Conservation (phyloP, 2,797 vertebrate species). For the Ispidina picta region DNA sequence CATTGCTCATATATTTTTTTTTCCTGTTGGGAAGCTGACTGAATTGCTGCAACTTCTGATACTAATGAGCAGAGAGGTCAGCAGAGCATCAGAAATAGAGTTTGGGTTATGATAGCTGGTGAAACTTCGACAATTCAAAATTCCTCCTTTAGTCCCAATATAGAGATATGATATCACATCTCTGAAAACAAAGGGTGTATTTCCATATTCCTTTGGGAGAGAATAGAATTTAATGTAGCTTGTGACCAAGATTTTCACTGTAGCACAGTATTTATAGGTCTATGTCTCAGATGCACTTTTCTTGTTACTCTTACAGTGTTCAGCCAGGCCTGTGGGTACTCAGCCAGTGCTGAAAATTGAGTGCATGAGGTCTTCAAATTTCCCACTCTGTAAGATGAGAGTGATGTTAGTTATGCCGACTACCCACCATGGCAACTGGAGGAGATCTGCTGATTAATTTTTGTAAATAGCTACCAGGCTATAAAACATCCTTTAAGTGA, state of each 20-base stretch:
- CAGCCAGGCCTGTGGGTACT: background rate
- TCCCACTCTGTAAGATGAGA: background rate
- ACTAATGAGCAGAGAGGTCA: background rate
- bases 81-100: background rate
- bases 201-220: background rate
- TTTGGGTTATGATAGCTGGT: background rate
- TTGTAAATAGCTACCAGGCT: slow-evolving; percentile 5
- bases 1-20: background rate
- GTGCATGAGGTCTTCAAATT: background rate
- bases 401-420: accelerated
- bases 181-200: background rate
- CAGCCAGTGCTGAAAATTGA: background rate
- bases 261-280: background rate
- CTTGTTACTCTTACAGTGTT: background rate
- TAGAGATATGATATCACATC: background rate
- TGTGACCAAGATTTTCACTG: background rate
- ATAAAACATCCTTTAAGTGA: background rate
- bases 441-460: background rate
- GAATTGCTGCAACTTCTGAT: background rate
- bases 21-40: background rate
- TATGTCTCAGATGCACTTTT: background rate
- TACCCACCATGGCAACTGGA: background rate
- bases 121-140: background rate
- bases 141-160: background rate
- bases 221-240: background rate